A percentile compares a stretch with the other conserved stretches of the same genome.
Conservation (phyloP, 2,888 invertebrate species). For the Drosophila niveifrons region DNA sequence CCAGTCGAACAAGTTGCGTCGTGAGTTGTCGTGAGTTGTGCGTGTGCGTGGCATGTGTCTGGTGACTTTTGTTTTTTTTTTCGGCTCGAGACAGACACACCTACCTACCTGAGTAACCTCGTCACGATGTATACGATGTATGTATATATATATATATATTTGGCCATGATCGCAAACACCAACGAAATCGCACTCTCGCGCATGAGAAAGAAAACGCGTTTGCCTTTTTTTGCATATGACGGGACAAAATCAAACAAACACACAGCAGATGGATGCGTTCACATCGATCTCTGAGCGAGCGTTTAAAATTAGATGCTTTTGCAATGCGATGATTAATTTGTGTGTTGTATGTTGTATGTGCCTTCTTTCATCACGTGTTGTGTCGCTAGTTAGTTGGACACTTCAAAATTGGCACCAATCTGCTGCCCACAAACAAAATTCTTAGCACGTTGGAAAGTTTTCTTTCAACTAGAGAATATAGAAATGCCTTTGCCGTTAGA, state of each 20-base stretch:
- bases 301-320: conserved; percentile 70
- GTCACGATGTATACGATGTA: conserved; percentile 31
- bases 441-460: conserved; percentile 52
- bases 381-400: conserved; percentile 20
- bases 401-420: conserved; percentile 70
- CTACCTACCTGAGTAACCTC: conserved; percentile 52
- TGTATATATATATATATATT: conserved; percentile 45
- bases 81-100: conserved; percentile 48
- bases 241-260: neutral
- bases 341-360: conserved; percentile 9
- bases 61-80: conserved; percentile 12
- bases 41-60: conserved; percentile 49
- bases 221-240: conserved; percentile 40
- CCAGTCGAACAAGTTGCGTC: conserved; percentile 42
- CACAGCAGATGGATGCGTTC: conserved; percentile 4
- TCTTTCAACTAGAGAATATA: conserved; percentile 9
- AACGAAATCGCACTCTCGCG: conserved; percentile 25
- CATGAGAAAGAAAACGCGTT: conserved; percentile 50
- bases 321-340: conserved; percentile 72
- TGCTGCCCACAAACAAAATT: conserved; percentile 52
- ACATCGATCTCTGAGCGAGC: conserved; percentile 26
- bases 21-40: conserved; percentile 8
- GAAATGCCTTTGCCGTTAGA: neutral
- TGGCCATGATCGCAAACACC: conserved; percentile 74
- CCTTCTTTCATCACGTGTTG: conserved; percentile 31